phyloP scores from a whole-genome alignment of 2,113 vertebrate species.

The Tetraodon nigroviridis region DNA sequence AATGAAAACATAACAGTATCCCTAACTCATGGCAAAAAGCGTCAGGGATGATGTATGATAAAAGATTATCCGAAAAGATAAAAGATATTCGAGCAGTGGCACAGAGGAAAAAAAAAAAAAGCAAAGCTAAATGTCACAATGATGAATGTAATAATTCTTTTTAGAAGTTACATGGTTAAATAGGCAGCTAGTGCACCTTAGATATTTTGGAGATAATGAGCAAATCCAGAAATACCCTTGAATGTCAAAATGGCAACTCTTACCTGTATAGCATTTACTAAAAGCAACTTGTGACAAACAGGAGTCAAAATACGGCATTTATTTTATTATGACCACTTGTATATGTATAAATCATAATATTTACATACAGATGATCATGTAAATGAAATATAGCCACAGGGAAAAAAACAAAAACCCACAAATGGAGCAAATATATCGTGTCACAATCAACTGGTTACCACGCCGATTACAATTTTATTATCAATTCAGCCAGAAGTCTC shows the following conservation, averaged over 20 bases:
- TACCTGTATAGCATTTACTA: slow-evolving; percentile 2
- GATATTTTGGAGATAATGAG: slow-evolving; percentile 37
- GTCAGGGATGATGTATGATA: no score
- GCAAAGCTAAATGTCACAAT: no score
- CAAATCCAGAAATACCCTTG: slow-evolving; percentile 47
- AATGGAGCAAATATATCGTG: slow-evolving; percentile 41
- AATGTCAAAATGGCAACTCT: slow-evolving; percentile 18
- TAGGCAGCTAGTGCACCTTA: no score
- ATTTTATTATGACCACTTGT: slow-evolving; percentile 59
- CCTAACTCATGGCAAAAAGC: no score
- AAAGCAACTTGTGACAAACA: not conserved
- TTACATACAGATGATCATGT: slow-evolving; percentile 50
- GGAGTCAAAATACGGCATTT: slow-evolving; percentile 43
- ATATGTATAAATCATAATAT: slow-evolving; percentile 67
- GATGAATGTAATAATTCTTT: no score
- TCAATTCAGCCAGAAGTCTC: slow-evolving; percentile 20
- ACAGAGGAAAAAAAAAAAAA: no score
- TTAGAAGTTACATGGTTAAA: no score
- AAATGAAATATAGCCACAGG: slow-evolving; percentile 30
- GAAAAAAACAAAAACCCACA: slow-evolving; percentile 29
- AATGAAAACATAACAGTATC: no score
- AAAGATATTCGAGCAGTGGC: no score
- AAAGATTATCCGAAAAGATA: no score
- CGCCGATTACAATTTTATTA: slow-evolving; percentile 47
- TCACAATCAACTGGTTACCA: slow-evolving; percentile 43